Conservation (phyloP, 2,888 invertebrate genomes). For the Pediacus dermestoides region DNA sequence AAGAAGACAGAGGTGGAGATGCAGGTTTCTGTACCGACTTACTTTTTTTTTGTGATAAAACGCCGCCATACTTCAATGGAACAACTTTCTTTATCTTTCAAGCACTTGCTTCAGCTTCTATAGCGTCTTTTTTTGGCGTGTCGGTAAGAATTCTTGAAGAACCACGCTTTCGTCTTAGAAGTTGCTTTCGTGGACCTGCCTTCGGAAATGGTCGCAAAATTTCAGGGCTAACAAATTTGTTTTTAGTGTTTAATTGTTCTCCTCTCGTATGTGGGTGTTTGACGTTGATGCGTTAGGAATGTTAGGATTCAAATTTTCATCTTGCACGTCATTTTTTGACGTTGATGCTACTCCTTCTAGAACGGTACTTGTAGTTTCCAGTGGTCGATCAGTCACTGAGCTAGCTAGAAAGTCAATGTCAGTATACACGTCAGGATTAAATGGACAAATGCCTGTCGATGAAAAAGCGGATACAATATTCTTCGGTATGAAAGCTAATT, state of each 20-base stretch:
- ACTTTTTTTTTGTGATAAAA: conserved; percentile 8
- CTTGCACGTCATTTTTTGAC: conserved; percentile 8
- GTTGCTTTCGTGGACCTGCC: conserved; percentile 11
- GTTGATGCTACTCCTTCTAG: conserved; percentile 9
- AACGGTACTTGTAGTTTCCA: conserved; percentile 9
- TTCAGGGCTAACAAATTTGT: conserved; percentile 5
- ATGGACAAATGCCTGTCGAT: conserved; percentile 11
- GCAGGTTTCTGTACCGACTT: too few species aligned
- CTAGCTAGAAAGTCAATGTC: conserved; percentile 10
- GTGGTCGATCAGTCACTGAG: conserved; percentile 13
- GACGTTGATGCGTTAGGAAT: conserved; percentile 10
- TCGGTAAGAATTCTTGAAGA: conserved; percentile 9
- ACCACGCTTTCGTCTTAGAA: conserved; percentile 10
- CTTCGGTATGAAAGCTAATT: conserved; percentile 13
- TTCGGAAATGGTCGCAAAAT: conserved; percentile 9
- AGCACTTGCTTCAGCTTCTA: too few species aligned
- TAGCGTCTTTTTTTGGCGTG: conserved; percentile 9
- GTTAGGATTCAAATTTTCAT: not conserved
- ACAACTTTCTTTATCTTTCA: too few species aligned
- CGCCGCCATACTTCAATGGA: conserved; percentile 5
- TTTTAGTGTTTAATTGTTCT: not conserved
- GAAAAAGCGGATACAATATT: conserved; percentile 14
- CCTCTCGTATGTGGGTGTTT: conserved; percentile 1
- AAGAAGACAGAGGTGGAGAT: conserved; percentile 6
- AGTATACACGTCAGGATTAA: conserved; percentile 7